Percentiles rank a stretch among this genome's conserved stretches.
Evolutionary conservation across 2,113 vertebrate species (phyloP).

Genomic region (Aphelocoma coerulescens): DNA sequence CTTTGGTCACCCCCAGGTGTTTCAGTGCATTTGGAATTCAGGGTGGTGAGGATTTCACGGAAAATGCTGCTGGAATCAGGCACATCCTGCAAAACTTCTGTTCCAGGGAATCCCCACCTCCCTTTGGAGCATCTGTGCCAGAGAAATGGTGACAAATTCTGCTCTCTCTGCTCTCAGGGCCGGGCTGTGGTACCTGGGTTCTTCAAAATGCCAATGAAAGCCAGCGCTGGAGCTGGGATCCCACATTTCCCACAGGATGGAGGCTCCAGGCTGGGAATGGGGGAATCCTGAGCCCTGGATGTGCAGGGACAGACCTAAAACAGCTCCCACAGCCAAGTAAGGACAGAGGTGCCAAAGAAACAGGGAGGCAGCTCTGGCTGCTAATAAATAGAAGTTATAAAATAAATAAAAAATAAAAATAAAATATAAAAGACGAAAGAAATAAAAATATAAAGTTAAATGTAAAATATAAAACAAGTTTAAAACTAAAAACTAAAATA

Average conservation of each 20-base stretch:
- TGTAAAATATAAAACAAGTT: background rate
- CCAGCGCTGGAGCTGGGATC: background rate
- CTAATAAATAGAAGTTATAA: background rate
- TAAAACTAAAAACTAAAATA: background rate
- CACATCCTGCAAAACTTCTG: background rate
- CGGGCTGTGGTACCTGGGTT: background rate
- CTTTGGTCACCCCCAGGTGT: background rate
- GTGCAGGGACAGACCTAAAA: background rate
- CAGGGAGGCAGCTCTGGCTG: background rate
- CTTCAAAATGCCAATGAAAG: background rate
- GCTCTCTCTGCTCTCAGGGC: background rate
- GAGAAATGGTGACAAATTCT: background rate
- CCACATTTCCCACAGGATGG: background rate
- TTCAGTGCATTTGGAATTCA: background rate
- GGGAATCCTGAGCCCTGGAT: background rate
- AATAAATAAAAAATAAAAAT: background rate
- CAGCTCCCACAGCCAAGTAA: background rate
- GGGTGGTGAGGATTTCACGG: accelerated
- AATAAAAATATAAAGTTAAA: background rate
- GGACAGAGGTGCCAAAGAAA: background rate
- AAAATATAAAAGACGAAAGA: background rate
- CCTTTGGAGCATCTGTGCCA: accelerated
- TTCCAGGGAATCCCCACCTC: background rate
- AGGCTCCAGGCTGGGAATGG: background rate
- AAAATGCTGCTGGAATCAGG: background rate